Evolutionary conservation across 2,888 invertebrate genomes (phyloP).

Genomic region (Tetragonula carbonaria): DNA sequence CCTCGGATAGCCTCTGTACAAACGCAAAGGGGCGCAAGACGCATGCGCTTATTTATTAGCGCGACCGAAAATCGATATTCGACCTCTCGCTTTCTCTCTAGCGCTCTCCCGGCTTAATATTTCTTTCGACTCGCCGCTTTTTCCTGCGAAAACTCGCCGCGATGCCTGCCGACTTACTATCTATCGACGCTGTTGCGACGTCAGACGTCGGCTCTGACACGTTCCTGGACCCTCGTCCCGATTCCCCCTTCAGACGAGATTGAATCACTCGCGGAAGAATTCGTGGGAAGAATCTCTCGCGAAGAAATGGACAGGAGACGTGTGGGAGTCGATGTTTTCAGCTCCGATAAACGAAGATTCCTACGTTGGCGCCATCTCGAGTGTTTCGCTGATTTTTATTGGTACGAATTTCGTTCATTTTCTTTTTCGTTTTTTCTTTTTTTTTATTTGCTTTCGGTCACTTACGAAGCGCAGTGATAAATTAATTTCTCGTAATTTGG

Average conservation of each 20-base stretch:
- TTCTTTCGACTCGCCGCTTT: slow-evolving; percentile 71
- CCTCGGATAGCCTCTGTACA: slow-evolving; percentile 7
- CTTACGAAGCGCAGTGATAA: too few species aligned
- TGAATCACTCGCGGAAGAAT: slow-evolving; percentile 5
- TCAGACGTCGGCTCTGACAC: neutral
- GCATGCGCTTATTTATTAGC: slow-evolving; percentile 81
- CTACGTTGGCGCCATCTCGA: neutral
- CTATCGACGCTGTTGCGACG: neutral
- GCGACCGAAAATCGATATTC: slow-evolving; percentile 81
- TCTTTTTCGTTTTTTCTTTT: too few species aligned
- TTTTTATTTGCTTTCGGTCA: too few species aligned
- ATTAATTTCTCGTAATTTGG: too few species aligned
- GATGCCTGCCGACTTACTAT: neutral
- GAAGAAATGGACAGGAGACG: neutral
- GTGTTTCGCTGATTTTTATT: neutral
- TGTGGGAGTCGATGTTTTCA: neutral
- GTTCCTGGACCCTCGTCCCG: neutral
- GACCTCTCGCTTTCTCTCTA: slow-evolving; percentile 63
- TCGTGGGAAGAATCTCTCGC: neutral
- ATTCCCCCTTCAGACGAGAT: slow-evolving; percentile 8
- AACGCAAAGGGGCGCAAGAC: slow-evolving; percentile 59
- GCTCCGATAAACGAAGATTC: neutral
- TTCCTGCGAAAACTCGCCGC: slow-evolving; percentile 50
- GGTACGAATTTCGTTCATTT: too few species aligned
- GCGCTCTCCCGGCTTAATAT: slow-evolving; percentile 67